Conservation (phyloP, 1,140 invertebrate species). For the Alviniconcha marisindica region DNA sequence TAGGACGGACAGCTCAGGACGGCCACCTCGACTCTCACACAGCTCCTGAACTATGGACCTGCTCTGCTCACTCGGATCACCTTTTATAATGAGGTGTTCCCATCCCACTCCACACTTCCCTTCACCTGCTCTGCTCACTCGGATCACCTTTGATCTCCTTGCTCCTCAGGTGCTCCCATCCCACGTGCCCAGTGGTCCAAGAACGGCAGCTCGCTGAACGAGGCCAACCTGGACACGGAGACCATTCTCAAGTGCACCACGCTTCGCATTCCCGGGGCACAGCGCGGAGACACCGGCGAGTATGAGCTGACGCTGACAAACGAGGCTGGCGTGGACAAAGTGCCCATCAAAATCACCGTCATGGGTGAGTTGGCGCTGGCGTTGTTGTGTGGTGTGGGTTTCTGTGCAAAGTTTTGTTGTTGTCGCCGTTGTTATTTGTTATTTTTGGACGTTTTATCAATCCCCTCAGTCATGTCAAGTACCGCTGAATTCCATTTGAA, state of each 20-base stretch:
- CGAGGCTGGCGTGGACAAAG: constrained; percentile 90
- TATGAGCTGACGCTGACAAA: constrained; percentile 94
- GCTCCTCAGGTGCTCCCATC: constrained; percentile 68
- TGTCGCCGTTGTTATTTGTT: too few relatives aligned
- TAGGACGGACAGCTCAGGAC: too few relatives aligned
- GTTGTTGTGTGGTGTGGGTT: too few relatives aligned
- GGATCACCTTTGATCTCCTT: neutral
- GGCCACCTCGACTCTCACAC: constrained; percentile 71
- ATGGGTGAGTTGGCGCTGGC: constrained; percentile 88
- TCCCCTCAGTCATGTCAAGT: too few relatives aligned
- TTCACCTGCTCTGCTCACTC: neutral
- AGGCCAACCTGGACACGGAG: constrained; percentile 65
- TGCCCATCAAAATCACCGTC: constrained; percentile 94
- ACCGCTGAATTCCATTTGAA: too few relatives aligned
- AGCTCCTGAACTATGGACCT: too few relatives aligned
- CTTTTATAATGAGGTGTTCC: neutral
- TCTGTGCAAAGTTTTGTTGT: too few relatives aligned
- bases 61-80: too few relatives aligned
- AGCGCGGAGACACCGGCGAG: constrained; percentile 92
- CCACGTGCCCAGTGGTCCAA: constrained; percentile 74
- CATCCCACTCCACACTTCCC: neutral
- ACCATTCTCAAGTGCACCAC: constrained; percentile 58
- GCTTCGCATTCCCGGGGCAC: constrained; percentile 80
- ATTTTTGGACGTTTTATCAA: too few relatives aligned
- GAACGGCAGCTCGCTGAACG: constrained; percentile 77